A percentile compares a stretch with the other conserved stretches of the same genome.
phyloP scores from a whole-genome alignment of 1,140 invertebrate species.

The Anagrus nilaparvatae region DNA sequence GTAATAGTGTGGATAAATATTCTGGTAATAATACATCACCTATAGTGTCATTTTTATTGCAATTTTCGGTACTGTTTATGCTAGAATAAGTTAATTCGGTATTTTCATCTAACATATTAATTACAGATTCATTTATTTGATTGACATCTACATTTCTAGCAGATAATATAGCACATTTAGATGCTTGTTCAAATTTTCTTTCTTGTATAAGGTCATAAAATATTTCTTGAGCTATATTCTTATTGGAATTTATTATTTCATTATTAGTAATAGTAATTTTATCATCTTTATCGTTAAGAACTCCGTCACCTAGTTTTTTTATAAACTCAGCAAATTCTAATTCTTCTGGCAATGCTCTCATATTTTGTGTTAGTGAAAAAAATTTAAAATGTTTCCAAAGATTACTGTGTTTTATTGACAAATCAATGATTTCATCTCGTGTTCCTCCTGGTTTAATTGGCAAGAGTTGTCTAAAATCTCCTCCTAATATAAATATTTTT shows the following conservation, averaged over 20 bases:
- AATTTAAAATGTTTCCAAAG: slow-evolving; percentile 9
- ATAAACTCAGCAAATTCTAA: slow-evolving; percentile 13
- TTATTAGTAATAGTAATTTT: slow-evolving; percentile 12
- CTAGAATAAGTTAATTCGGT: slow-evolving; percentile 4
- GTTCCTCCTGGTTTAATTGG: slow-evolving; percentile 17
- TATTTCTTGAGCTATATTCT: neutral
- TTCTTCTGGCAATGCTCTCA: slow-evolving; percentile 9
- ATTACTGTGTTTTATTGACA: slow-evolving; percentile 14
- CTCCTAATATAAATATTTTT: slow-evolving; percentile 19
- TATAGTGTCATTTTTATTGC: slow-evolving; percentile 1
- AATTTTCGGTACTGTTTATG: slow-evolving; percentile 8
- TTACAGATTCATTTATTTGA: slow-evolving; percentile 7
- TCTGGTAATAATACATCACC: slow-evolving; percentile 12
- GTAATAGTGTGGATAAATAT: slow-evolving; percentile 14
- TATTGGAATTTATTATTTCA: slow-evolving; percentile 3
- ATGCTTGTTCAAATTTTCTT: neutral
- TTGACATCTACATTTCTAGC: slow-evolving; percentile 12
- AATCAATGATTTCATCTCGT: slow-evolving; percentile 17
- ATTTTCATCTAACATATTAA: slow-evolving; percentile 6
- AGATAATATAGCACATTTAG: slow-evolving; percentile 1
- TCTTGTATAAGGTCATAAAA: neutral
- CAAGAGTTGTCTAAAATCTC: slow-evolving; percentile 22
- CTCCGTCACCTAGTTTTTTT: slow-evolving; percentile 10
- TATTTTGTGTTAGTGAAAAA: slow-evolving; percentile 11
- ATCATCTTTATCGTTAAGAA: slow-evolving; percentile 12